These are phyloP conservation scores for Tauraco erythrolophus DNA, from an alignment of 2,113 vertebrate species.

Conservation along the genomic window DNA sequence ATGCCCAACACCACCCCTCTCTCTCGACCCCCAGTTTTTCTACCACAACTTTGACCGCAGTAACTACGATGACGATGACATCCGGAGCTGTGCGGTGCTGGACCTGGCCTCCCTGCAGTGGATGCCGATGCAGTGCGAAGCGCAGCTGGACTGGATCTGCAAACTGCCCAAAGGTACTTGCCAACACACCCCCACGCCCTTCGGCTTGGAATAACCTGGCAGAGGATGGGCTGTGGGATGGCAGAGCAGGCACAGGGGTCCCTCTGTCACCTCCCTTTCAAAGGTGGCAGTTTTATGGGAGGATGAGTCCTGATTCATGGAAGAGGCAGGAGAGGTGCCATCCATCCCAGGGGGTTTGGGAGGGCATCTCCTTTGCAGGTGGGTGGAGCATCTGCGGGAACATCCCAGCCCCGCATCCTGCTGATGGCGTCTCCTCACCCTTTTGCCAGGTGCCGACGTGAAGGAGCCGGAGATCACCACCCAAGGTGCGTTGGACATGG, in stretches of 20 bases:
- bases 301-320: background rate
- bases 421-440: background rate
- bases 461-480: constrained; percentile 81
- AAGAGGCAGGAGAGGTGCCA: background rate
- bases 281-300: background rate
- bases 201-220: background rate
- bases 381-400: rapidly evolving
- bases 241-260: background rate
- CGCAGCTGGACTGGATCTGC: constrained; percentile 96
- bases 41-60: constrained; percentile 94
- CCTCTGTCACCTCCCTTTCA: background rate
- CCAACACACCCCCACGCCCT: background rate
- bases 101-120: constrained; percentile 92
- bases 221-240: background rate
- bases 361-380: rapidly evolving
- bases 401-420: rapidly evolving
- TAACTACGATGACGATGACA: constrained; percentile 80
- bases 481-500: constrained; percentile 77
- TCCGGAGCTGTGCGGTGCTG: constrained; percentile 86
- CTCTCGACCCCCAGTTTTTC: constrained; percentile 79
- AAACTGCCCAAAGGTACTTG: constrained; percentile 91
- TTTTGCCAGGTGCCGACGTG: constrained; percentile 76
- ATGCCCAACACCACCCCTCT: background rate
- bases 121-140: constrained; percentile 92
- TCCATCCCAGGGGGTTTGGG: rapidly evolving